Evolutionary conservation across 2,113 vertebrate species (phyloP).

Genomic region (Thryonomys swinderianus): DNA sequence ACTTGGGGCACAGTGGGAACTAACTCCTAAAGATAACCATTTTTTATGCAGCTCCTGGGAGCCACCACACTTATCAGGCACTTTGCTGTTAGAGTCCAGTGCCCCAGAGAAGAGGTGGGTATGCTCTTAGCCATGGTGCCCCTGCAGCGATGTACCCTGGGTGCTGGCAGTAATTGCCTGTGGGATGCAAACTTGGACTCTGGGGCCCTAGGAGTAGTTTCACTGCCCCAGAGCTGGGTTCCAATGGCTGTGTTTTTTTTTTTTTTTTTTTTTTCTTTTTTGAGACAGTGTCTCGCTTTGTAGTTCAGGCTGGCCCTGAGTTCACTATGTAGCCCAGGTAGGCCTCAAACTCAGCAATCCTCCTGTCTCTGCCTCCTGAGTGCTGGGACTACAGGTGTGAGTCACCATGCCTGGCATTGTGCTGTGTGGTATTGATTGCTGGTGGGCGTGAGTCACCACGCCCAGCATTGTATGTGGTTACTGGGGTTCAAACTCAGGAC

Average conservation of each 20-base stretch:
- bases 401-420: too few species aligned
- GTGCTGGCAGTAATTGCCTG: not conserved
- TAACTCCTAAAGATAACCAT: not conserved
- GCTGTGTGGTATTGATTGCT: too few species aligned
- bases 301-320: too few species aligned
- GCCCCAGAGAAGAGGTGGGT: not conserved
- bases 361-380: too few species aligned
- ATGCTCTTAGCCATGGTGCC: not conserved
- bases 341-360: too few species aligned
- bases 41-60: not conserved
- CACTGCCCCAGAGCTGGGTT: rapidly evolving
- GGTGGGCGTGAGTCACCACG: too few species aligned
- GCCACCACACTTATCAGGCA: not conserved
- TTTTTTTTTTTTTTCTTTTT: too few species aligned
- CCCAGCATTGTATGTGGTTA: too few species aligned
- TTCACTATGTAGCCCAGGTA: too few species aligned
- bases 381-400: too few species aligned
- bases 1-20: not conserved
- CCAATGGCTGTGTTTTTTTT: not conserved
- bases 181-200: not conserved
- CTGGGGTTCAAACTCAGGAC: too few species aligned
- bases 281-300: too few species aligned
- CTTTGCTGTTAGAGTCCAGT: not conserved
- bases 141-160: not conserved
- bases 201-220: not conserved